Evolutionary conservation across 2,888 invertebrate genomes (phyloP).

Genomic region (Leptinotarsa rubiginosa): DNA sequence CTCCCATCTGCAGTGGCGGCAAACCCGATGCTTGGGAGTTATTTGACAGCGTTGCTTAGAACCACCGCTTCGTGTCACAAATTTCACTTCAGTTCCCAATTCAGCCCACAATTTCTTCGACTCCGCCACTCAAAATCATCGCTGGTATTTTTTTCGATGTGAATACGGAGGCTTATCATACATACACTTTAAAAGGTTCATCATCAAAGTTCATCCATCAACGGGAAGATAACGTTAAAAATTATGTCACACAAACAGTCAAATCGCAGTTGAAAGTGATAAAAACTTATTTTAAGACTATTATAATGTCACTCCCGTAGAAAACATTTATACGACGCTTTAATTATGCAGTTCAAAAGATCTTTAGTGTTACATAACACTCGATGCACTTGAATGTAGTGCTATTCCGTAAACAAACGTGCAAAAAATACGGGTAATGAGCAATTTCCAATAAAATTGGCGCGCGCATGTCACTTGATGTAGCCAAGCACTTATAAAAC

Average conservation of each 20-base stretch:
- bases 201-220: slow-evolving; percentile 15
- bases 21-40: slow-evolving; percentile 56
- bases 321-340: not conserved
- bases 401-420: slow-evolving; percentile 48
- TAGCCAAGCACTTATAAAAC: slow-evolving; percentile 44
- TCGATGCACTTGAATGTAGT: slow-evolving; percentile 44
- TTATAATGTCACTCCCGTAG: not conserved
- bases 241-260: slow-evolving; percentile 17
- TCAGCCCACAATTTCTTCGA: not conserved
- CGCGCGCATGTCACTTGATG: slow-evolving; percentile 55
- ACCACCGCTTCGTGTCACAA: slow-evolving; percentile 60
- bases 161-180: slow-evolving; percentile 25
- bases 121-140: slow-evolving; percentile 15
- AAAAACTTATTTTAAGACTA: slow-evolving; percentile 1
- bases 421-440: slow-evolving; percentile 46
- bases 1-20: slow-evolving; percentile 85
- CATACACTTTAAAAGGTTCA: slow-evolving; percentile 30
- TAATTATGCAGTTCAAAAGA: slow-evolving; percentile 16
- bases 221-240: slow-evolving; percentile 15
- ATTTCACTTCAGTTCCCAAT: slow-evolving; percentile 19
- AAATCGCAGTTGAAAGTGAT: not conserved
- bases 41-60: slow-evolving; percentile 55
- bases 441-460: slow-evolving; percentile 45
- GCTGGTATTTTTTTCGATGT: slow-evolving; percentile 28
- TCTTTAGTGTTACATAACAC: slow-evolving; percentile 43